Conservation (phyloP, 2,797 vertebrate genomes). For the Gobio occitaniae region DNA sequence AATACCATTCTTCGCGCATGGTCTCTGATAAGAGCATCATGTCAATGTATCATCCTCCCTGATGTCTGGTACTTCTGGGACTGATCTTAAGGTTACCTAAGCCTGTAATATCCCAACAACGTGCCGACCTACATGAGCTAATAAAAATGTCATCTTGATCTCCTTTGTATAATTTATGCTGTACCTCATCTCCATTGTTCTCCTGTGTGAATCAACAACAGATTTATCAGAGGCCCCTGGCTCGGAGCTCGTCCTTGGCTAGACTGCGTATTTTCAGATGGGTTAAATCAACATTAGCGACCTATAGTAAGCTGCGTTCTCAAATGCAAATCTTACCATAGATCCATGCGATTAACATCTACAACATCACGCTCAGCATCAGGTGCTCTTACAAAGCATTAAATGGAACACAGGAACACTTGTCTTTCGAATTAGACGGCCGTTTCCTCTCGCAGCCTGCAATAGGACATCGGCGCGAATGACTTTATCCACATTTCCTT, state of each 20-base stretch:
- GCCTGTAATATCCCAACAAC: constrained; percentile 16
- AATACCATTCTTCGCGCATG: constrained; percentile 13
- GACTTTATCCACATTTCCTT: neutral
- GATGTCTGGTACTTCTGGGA: neutral
- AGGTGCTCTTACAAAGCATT: neutral
- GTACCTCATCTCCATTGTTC: constrained; percentile 23
- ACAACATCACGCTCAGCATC: neutral
- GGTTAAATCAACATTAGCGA: constrained; percentile 1
- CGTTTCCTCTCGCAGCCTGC: neutral
- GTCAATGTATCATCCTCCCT: neutral
- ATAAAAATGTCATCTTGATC: constrained; percentile 40
- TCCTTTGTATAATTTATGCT: constrained; percentile 37
- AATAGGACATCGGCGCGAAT: neutral
- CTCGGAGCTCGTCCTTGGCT: neutral
- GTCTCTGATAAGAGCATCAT: constrained; percentile 21
- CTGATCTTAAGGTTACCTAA: constrained; percentile 26
- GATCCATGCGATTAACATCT: neutral
- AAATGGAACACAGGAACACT: neutral
- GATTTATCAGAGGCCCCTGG: constrained; percentile 24
- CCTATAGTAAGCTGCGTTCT: neutral
- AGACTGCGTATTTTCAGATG: neutral
- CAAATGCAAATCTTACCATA: neutral
- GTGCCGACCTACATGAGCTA: neutral
- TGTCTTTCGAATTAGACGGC: neutral
- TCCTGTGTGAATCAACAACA: constrained; percentile 25